These are phyloP conservation scores for Aethes cnicana DNA, from an alignment of 2,888 invertebrate genomes.

Conservation along the genomic window DNA sequence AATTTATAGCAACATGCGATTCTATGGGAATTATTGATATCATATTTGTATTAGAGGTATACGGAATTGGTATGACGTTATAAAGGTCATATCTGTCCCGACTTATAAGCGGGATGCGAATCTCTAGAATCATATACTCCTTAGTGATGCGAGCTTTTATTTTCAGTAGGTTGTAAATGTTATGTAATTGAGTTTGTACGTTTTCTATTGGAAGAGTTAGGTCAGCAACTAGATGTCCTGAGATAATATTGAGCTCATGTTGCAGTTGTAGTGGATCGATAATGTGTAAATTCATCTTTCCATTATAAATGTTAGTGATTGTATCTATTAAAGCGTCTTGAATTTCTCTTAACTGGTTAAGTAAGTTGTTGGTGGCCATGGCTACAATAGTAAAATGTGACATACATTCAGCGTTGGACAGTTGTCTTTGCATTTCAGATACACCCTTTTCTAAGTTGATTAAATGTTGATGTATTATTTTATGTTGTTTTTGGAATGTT, in stretches of 20 bases:
- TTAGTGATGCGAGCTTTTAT: background rate
- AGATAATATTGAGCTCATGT: background rate
- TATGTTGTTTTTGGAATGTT: conserved; percentile 15
- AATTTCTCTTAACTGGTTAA: conserved; percentile 1
- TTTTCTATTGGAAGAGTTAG: background rate
- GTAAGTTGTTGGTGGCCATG: conserved; percentile 15
- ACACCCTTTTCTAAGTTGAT: background rate
- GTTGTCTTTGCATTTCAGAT: background rate
- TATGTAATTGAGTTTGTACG: background rate
- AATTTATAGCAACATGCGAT: background rate
- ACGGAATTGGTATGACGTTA: background rate
- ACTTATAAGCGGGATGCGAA: background rate
- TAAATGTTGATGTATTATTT: conserved; percentile 18
- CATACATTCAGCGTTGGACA: background rate
- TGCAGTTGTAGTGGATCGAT: background rate
- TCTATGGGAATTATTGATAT: background rate
- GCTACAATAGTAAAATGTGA: background rate
- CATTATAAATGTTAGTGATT: background rate
- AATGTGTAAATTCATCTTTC: background rate
- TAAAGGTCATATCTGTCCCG: background rate
- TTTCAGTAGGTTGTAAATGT: background rate
- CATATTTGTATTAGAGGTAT: background rate
- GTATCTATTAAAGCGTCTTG: conserved; percentile 3
- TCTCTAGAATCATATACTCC: background rate
- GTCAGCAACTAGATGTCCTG: background rate